Conservation (phyloP, 2,113 vertebrate genomes). For the Gadus macrocephalus region DNA sequence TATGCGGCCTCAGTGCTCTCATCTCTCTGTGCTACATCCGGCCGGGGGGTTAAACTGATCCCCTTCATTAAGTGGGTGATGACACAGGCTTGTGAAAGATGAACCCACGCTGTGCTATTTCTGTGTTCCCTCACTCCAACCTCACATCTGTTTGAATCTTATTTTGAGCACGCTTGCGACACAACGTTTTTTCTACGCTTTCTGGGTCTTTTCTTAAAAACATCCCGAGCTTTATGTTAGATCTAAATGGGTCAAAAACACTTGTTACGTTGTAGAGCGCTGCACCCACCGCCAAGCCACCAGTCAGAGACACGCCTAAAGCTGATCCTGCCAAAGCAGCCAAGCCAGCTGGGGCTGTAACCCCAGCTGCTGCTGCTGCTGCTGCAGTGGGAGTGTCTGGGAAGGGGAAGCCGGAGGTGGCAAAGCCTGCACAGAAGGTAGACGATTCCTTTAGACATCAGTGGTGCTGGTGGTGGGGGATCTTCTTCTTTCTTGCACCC, state of each 20-base stretch:
- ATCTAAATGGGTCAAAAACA: conserved; percentile 23
- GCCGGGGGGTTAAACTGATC: too few species aligned
- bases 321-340: conserved; percentile 25
- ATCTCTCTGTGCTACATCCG: too few species aligned
- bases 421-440: conserved; percentile 46
- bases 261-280: conserved; percentile 54
- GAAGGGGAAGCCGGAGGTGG: conserved; percentile 40
- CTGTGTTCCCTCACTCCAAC: too few species aligned
- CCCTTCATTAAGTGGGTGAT: too few species aligned
- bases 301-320: conserved; percentile 52
- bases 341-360: neutral
- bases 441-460: neutral
- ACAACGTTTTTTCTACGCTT: too few species aligned
- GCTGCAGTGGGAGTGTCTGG: conserved; percentile 26
- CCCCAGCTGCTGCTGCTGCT: conserved; percentile 20
- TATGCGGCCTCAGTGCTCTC: too few species aligned
- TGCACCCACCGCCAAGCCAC: conserved; percentile 1
- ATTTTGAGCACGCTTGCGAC: too few species aligned
- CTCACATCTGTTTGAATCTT: too few species aligned
- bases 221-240: neutral
- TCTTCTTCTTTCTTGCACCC: neutral
- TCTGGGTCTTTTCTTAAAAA: too few species aligned
- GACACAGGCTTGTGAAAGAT: too few species aligned
- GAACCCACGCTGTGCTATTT: too few species aligned
- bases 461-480: neutral